Percentiles rank a stretch among this genome's conserved stretches.
Conservation (phyloP, 2,797 vertebrate species). For the Gadopsis marmoratus region DNA sequence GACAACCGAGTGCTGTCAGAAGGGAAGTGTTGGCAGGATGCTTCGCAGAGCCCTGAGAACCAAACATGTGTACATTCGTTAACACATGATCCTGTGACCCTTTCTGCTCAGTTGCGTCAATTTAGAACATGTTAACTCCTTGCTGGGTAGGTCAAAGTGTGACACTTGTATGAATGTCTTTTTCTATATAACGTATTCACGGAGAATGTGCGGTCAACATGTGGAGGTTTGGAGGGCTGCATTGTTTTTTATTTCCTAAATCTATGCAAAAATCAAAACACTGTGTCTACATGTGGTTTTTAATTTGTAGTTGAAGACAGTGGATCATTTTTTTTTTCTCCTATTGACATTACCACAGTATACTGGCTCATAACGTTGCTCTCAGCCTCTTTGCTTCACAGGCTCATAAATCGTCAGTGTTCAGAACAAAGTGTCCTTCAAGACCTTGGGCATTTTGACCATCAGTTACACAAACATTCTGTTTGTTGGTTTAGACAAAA, state of each 20-base stretch:
- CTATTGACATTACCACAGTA: constrained; percentile 54
- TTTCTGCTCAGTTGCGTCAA: constrained; percentile 80
- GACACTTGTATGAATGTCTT: constrained; percentile 61
- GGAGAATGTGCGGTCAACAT: constrained; percentile 58
- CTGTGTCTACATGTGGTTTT: constrained; percentile 55
- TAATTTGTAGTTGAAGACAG: constrained; percentile 58
- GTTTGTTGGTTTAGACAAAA: constrained; percentile 83
- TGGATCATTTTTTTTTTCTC: constrained; percentile 10
- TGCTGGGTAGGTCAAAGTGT: constrained; percentile 73
- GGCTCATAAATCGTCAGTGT: constrained; percentile 65
- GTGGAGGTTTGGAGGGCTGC: constrained; percentile 40
- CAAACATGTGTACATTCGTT: constrained; percentile 83
- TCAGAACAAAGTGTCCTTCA: constrained; percentile 77
- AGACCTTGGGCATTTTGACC: constrained; percentile 74
- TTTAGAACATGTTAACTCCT: constrained; percentile 81
- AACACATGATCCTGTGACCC: constrained; percentile 83
- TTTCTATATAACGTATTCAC: constrained; percentile 65
- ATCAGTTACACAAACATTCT: constrained; percentile 77
- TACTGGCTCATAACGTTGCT: constrained; percentile 58
- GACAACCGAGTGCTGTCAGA: constrained; percentile 81
- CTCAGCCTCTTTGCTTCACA: constrained; percentile 73
- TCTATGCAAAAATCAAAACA: constrained; percentile 46
- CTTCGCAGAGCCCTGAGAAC: constrained; percentile 81
- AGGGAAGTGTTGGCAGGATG: constrained; percentile 82
- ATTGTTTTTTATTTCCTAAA: constrained; percentile 66